Evolutionary conservation across 2,113 vertebrate species (phyloP), one percentile per base, ranked within the genome.

Genomic region (Procavia capensis): DNA sequence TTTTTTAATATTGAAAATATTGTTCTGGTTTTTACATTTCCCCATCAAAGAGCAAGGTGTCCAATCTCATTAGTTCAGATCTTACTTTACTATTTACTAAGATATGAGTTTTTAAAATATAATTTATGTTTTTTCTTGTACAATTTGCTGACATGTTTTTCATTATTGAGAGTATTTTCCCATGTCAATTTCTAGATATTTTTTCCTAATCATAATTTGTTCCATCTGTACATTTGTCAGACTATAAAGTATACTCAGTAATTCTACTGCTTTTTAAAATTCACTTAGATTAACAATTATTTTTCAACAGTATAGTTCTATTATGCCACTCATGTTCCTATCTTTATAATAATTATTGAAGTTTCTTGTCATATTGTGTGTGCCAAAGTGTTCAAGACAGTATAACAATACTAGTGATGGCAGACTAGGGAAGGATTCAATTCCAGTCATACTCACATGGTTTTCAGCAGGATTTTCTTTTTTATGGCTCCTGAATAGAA

Each of bases 351-450:
- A 91, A 3, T 45, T 17, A 59, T 16, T 91, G 41, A 64, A 63
- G 88, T 94, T 92, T 92, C 72, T 88, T 91, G 72, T 85, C 92
- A 85, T 79, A 72, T 57, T 45, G 36, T 54, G 66, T 45, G 50
- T 88, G 29, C 36, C 36, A 59, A 88, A 85, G 54, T 22, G 45
- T 27, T 70, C 54, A 43, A 75, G 29, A 72, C 5, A 43, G 6
- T 64, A 31, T 11, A 63, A 6, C 80, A 70, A 93, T 80, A 85
- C 25, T 31, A 47, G 13, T 63, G 9, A 78, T 76, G 61, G 50
- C 24, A 91, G 34, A 47, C 14, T 54, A 54, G 50, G 50, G 50
- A 13, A 54, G 11, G 50, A 16, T 54, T 54, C 50, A 54, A 54
- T 54, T 54, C 50, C 50, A 54, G 11, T 54, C 50, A 54, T 16